phyloP scores from a whole-genome alignment of 2,113 vertebrate species.

The Leucopsar rothschildi region DNA sequence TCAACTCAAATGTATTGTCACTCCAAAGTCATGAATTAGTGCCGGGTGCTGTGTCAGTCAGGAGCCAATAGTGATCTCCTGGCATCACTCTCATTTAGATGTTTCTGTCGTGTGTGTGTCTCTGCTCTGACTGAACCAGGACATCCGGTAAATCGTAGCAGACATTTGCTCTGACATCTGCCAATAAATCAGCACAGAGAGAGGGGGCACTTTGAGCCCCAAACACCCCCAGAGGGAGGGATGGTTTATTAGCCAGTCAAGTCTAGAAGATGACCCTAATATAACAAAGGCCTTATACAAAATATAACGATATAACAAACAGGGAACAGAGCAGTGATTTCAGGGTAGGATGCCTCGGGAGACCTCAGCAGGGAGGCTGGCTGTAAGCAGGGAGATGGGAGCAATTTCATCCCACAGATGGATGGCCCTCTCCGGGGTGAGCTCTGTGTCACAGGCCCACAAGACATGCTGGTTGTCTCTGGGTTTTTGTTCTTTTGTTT shows the following conservation, averaged over 20 bases:
- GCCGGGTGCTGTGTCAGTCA: not conserved
- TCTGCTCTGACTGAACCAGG: not conserved
- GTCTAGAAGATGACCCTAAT: constrained; percentile 16
- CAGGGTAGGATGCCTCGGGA: not conserved
- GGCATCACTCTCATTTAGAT: not conserved
- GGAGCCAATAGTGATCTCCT: not conserved
- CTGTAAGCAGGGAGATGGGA: not conserved
- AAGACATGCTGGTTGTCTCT: not conserved
- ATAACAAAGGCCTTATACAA: constrained; percentile 27
- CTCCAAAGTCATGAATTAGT: not conserved
- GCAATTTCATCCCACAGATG: not conserved
- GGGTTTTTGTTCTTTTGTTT: not conserved
- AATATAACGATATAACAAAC: not conserved
- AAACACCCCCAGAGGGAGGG: not conserved
- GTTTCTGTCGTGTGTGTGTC: not conserved
- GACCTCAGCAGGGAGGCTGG: not conserved
- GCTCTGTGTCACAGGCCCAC: not conserved
- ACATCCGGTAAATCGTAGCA: not conserved
- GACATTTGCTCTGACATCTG: not conserved
- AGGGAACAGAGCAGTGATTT: not conserved
- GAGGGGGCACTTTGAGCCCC: not conserved
- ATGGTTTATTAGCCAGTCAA: constrained; percentile 42
- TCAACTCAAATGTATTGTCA: not conserved
- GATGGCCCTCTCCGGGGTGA: not conserved
- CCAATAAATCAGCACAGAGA: constrained; percentile 10